Conservation (phyloP, 2,113 vertebrate genomes). For the Sylvicapra grimmia region DNA sequence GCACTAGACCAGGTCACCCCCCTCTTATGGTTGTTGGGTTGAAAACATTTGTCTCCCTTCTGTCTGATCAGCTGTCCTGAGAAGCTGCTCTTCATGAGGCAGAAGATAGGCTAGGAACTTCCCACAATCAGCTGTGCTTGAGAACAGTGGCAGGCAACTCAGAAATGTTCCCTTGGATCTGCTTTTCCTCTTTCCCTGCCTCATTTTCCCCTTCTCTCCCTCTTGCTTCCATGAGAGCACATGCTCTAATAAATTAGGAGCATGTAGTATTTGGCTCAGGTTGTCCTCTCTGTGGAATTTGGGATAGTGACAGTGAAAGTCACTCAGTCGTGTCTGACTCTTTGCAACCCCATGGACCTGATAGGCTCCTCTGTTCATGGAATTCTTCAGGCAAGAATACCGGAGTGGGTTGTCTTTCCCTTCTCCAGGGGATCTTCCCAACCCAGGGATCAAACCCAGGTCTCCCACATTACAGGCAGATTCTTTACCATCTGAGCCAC, state of each 20-base stretch:
- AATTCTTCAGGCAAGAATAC: background rate
- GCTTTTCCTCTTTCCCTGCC: background rate
- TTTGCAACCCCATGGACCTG: background rate
- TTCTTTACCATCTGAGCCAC: background rate
- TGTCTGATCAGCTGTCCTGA: background rate
- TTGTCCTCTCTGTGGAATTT: background rate
- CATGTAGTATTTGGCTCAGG: background rate
- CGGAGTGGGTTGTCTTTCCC: background rate
- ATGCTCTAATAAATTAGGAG: background rate
- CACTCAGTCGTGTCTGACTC: background rate
- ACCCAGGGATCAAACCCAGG: background rate
- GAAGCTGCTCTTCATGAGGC: background rate
- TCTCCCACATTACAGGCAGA: background rate
- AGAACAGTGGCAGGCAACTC: background rate
- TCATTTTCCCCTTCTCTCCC: background rate
- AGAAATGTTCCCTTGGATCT: background rate
- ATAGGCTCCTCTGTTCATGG: background rate
- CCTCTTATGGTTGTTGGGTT: accelerated
- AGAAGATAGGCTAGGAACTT: background rate
- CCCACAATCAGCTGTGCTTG: background rate
- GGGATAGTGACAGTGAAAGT: background rate
- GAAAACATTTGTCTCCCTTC: background rate
- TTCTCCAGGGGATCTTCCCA: background rate
- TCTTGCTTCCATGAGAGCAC: background rate
- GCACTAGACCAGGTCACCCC: background rate